These are phyloP conservation scores for Hyaena hyaena DNA, from an alignment of 2,113 vertebrate genomes.

Conservation along the genomic window DNA sequence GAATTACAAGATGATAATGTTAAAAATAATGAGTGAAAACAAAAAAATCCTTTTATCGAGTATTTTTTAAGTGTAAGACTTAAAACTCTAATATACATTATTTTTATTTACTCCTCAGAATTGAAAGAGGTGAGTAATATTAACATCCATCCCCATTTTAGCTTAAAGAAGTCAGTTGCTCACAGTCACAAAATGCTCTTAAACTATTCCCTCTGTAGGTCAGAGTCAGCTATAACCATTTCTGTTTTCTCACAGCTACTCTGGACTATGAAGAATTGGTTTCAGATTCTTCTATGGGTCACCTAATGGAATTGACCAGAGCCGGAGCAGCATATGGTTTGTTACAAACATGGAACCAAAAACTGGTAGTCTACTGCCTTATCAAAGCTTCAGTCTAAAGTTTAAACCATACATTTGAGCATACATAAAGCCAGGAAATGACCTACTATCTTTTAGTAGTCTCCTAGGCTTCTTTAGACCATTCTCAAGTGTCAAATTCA, in stretches of 20 bases:
- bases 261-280: not conserved
- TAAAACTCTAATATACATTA: not conserved
- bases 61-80: not conserved
- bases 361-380: not conserved
- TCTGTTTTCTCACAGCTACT: not conserved
- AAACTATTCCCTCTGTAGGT: not conserved
- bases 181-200: not conserved
- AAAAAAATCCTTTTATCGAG: not conserved
- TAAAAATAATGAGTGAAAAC: slow-evolving; percentile 47
- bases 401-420: not conserved
- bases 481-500: slow-evolving; percentile 42
- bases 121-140: not conserved
- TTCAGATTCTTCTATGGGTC: not conserved
- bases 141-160: not conserved
- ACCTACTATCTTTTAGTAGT: not conserved
- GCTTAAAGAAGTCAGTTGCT: not conserved
- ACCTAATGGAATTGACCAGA: not conserved
- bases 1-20: slow-evolving; percentile 39
- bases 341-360: not conserved
- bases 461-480: not conserved
- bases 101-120: slow-evolving; percentile 18
- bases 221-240: not conserved
- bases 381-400: slow-evolving; percentile 23
- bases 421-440: not conserved
- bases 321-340: not conserved